A percentile compares a stretch with the other conserved stretches of the same genome.
These are phyloP conservation scores for Metacarcinus magister DNA, from an alignment of 2,888 invertebrate genomes.

Conservation along the genomic window DNA sequence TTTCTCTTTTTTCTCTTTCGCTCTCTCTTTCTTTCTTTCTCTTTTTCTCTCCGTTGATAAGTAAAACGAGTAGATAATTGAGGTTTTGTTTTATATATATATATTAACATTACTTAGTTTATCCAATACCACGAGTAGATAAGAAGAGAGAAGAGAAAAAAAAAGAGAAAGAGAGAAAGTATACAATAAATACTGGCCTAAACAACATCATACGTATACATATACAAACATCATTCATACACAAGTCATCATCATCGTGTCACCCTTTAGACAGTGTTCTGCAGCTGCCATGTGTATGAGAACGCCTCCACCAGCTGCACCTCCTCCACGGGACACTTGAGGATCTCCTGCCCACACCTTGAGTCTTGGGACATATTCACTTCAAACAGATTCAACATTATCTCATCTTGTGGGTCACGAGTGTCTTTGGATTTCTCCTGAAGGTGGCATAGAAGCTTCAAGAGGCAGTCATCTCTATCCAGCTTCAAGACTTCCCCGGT, in stretches of 20 bases:
- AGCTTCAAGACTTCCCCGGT: neutral
- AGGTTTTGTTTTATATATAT: neutral
- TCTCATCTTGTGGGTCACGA: neutral
- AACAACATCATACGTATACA: neutral
- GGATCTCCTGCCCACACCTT: neutral
- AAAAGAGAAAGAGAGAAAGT: neutral
- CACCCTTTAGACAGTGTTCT: neutral
- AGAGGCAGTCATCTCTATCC: neutral
- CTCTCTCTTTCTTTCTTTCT: neutral
- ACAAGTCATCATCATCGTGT: neutral
- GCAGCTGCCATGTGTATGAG: neutral
- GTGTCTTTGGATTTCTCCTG: neutral
- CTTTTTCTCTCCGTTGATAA: neutral
- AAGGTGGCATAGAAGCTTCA: constrained; percentile 7
- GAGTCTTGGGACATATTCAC: neutral
- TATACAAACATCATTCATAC: neutral
- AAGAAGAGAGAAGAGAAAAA: neutral
- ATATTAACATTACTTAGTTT: neutral
- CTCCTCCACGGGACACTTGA: neutral
- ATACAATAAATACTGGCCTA: neutral
- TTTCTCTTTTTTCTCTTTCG: neutral
- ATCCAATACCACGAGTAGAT: neutral
- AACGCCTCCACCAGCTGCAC: neutral
- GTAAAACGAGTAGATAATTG: neutral
- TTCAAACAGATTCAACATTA: neutral